Percentiles rank a stretch among this genome's conserved stretches.
phyloP scores from a whole-genome alignment of 2,113 vertebrate genomes.

The Phalacrocorax carbo region DNA sequence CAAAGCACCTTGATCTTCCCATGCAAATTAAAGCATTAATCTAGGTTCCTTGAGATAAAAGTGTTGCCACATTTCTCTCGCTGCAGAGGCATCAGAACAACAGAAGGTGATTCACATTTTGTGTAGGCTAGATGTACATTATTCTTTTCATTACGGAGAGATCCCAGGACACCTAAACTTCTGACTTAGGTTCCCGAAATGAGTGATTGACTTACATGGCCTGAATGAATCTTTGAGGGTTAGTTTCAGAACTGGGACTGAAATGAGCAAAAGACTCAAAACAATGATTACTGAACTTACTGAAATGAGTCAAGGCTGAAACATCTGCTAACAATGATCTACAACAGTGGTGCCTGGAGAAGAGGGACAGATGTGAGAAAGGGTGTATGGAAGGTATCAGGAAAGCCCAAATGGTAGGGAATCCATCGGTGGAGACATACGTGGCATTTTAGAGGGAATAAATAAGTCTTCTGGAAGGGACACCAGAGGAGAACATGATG shows the following conservation, averaged over 20 bases:
- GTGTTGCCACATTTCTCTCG: neutral
- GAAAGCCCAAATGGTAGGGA: rapidly evolving
- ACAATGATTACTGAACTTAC: neutral
- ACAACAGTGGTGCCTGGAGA: neutral
- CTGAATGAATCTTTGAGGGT: neutral
- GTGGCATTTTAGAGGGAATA: neutral
- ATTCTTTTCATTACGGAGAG: neutral
- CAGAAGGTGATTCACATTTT: neutral
- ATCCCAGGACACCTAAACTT: neutral
- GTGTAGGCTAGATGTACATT: neutral
- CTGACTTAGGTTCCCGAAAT: neutral
- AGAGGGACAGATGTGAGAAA: neutral
- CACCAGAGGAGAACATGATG: neutral
- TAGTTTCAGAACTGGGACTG: neutral
- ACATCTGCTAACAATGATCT: neutral
- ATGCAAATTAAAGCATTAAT: neutral
- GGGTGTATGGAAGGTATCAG: neutral
- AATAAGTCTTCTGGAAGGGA: neutral
- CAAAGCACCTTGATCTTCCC: neutral
- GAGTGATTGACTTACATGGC: neutral
- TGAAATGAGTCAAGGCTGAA: neutral
- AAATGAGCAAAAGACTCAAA: neutral
- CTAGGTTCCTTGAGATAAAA: neutral
- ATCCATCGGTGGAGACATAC: neutral
- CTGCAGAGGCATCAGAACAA: neutral